phyloP scores from a whole-genome alignment of 1,140 invertebrate species.

The Drosophila rufa region DNA sequence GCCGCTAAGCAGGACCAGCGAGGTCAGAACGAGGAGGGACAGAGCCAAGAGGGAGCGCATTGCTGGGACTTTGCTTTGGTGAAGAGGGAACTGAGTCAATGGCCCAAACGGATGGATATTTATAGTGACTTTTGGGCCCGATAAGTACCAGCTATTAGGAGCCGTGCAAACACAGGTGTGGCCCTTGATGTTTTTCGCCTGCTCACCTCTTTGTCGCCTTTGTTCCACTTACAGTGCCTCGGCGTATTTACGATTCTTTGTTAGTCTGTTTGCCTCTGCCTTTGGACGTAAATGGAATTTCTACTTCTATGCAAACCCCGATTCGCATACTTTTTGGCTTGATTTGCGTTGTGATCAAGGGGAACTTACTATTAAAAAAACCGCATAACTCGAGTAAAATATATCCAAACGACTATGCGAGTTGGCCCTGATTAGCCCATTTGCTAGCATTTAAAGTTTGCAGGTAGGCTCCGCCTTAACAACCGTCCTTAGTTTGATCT shows the following conservation, averaged over 20 bases:
- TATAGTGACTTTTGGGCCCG: slow-evolving; percentile 6
- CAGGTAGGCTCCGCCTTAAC: background rate
- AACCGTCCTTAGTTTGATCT: slow-evolving; percentile 4
- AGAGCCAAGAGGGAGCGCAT: slow-evolving; percentile 21
- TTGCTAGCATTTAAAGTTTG: no score
- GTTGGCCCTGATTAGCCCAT: no score
- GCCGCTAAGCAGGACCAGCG: slow-evolving; percentile 12
- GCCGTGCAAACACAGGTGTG: slow-evolving; percentile 26
- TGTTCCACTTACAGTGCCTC: slow-evolving; percentile 11
- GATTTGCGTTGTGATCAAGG: no score
- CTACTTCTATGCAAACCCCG: background rate
- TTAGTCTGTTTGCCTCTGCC: slow-evolving; percentile 8
- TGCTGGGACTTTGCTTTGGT: background rate
- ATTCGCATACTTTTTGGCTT: slow-evolving; percentile 5
- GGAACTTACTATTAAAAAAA: no score
- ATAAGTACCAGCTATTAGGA: no score
- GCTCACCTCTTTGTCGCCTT: background rate
- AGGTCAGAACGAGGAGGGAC: slow-evolving; percentile 11
- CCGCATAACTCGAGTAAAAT: no score
- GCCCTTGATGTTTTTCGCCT: slow-evolving; percentile 4
- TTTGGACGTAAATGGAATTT: slow-evolving; percentile 22
- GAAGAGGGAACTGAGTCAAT: slow-evolving; percentile 1
- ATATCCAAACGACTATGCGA: no score
- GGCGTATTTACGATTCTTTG: slow-evolving; percentile 16
- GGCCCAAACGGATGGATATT: background rate